phyloP scores from a whole-genome alignment of 2,888 invertebrate genomes.

The Notocelia uddmanniana region DNA sequence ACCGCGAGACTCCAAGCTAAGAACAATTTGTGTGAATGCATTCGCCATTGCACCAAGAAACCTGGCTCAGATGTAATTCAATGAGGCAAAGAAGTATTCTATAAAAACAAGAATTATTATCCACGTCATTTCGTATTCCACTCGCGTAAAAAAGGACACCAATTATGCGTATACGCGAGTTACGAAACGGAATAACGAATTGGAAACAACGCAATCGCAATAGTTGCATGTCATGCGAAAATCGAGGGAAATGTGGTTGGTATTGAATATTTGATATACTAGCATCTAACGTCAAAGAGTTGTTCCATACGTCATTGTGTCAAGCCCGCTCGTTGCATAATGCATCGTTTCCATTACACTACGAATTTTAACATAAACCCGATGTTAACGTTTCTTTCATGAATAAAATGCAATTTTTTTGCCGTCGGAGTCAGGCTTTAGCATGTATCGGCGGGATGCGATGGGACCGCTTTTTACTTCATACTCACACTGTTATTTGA shows the following conservation, averaged over 20 bases:
- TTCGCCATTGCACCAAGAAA: slow-evolving; percentile 37
- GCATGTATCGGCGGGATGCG: slow-evolving; percentile 57
- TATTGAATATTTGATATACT: slow-evolving; percentile 72
- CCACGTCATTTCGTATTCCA: slow-evolving; percentile 76
- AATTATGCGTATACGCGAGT: slow-evolving; percentile 80
- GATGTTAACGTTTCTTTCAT: slow-evolving; percentile 82
- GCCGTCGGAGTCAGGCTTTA: slow-evolving; percentile 59
- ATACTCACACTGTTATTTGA: not conserved
- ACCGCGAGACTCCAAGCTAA: not conserved
- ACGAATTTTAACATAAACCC: slow-evolving; percentile 83
- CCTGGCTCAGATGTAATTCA: slow-evolving; percentile 35
- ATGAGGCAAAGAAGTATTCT: slow-evolving; percentile 49
- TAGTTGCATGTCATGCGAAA: slow-evolving; percentile 58
- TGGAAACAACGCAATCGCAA: slow-evolving; percentile 61
- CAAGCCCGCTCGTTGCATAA: slow-evolving; percentile 76
- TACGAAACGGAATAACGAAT: slow-evolving; percentile 73
- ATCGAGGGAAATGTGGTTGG: slow-evolving; percentile 70
- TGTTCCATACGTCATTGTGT: slow-evolving; percentile 83
- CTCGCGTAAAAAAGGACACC: slow-evolving; percentile 75
- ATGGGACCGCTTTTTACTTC: slow-evolving; percentile 65
- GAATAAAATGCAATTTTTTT: slow-evolving; percentile 82
- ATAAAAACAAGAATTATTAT: slow-evolving; percentile 76
- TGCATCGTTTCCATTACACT: slow-evolving; percentile 85
- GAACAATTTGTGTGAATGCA: slow-evolving; percentile 35
- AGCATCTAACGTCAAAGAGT: slow-evolving; percentile 78